These are phyloP conservation scores for Lemur catta DNA, from an alignment of 2,797 vertebrate genomes.

Conservation along the genomic window DNA sequence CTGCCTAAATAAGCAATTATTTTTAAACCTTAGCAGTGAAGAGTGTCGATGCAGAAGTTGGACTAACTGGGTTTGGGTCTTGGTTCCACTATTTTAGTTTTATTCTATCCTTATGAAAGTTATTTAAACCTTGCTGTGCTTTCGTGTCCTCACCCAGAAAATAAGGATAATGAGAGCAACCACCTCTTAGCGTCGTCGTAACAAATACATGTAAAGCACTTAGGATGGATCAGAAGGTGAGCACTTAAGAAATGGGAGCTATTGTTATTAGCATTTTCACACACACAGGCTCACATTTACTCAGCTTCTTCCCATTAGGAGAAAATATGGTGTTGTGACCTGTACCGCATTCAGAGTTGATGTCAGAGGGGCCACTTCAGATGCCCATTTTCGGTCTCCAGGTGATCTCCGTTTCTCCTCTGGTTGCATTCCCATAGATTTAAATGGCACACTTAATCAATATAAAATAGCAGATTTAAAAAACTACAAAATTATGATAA, in stretches of 20 bases:
- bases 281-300: background rate
- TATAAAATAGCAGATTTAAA: background rate
- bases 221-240: background rate
- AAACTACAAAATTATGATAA: background rate
- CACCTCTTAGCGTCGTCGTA: background rate
- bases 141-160: background rate
- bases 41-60: background rate
- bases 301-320: background rate
- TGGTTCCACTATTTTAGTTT: background rate
- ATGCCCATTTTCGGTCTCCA: background rate
- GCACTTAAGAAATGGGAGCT: background rate
- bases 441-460: slow-evolving; percentile 11
- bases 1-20: background rate
- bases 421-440: background rate
- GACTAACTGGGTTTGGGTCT: background rate
- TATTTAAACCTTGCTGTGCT: background rate
- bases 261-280: background rate
- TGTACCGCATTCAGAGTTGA: background rate
- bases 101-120: background rate
- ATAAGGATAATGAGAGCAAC: background rate
- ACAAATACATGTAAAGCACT: background rate
- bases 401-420: background rate
- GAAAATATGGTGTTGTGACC: background rate
- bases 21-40: background rate
- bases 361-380: background rate